A percentile compares a stretch with the other conserved stretches of the same genome.
phyloP scores from a whole-genome alignment of 2,113 vertebrate species.

The Numida meleagris region DNA sequence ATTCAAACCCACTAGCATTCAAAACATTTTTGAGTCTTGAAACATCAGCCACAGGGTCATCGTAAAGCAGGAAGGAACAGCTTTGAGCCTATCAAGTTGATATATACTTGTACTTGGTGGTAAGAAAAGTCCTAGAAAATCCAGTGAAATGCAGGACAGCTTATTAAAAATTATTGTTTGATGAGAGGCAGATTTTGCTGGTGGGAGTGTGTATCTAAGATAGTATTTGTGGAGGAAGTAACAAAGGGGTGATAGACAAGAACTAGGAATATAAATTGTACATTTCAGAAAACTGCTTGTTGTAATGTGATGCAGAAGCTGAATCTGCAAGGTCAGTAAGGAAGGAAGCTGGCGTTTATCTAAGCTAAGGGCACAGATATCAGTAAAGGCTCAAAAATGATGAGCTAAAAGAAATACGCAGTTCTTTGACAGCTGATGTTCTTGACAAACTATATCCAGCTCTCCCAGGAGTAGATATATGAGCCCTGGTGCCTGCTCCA shows the following conservation, averaged over 20 bases:
- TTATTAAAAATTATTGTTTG: not conserved
- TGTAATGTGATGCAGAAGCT: not conserved
- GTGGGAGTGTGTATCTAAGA: not conserved
- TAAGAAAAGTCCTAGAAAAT: slow-evolving; percentile 15
- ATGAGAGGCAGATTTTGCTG: slow-evolving; percentile 5
- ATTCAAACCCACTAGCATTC: not conserved
- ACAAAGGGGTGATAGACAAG: not conserved
- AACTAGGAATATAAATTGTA: not conserved
- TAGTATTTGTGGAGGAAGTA: not conserved
- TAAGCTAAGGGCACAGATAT: not conserved
- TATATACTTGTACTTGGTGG: not conserved
- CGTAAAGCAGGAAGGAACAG: not conserved
- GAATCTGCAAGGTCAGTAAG: slow-evolving; percentile 2
- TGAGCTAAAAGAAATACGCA: not conserved
- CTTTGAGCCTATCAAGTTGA: not conserved
- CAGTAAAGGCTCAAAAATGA: not conserved
- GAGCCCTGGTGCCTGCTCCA: rapidly evolving
- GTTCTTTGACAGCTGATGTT: not conserved
- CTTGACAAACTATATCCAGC: not conserved
- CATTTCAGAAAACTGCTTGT: not conserved
- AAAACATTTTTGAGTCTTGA: not conserved
- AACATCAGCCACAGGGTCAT: not conserved
- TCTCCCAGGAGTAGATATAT: not conserved
- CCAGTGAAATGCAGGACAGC: not conserved
- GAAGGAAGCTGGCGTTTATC: not conserved